Evolutionary conservation across 2,797 vertebrate species (phyloP), one percentile per base, ranked within the genome.

Genomic region (Calcarius lapponicus): DNA sequence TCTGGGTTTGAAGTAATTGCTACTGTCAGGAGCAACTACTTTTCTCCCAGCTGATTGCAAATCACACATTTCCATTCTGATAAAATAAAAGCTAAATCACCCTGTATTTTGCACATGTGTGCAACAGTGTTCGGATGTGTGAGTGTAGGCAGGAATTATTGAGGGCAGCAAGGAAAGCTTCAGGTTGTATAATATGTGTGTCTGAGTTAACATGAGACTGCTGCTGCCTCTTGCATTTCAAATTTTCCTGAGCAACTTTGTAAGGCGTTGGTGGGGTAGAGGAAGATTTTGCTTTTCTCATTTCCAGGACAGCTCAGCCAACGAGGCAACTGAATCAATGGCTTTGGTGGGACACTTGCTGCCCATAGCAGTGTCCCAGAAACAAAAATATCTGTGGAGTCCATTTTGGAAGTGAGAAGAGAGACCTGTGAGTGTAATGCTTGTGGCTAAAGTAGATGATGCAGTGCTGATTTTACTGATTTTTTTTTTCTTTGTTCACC

Each of bases 101-200:
- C 17, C 47, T 38, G 51, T 34, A 66, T 85, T 94, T 90, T 94
- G 43, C 40, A 80, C 31, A 51, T 1, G 1, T 29, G 70, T 88
- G 36, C 80, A 88, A 73, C 16, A 53, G 38, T n/a, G 19, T 75
- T 82, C 0, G 2, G 45, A 66, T 12, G 6, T 58, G 45, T 65
- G 71, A 82, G 50, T 34, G 56, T 51, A 70, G 70, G 69, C 40
- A 69, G 58, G 51, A 95, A 80, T 86, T 91, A 87, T 40, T 94
- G 73, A 90, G 76, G 94, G 81, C 42, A 90, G 67, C 28, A 54
- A 86, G 76, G 54, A 96, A 95, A 96, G 45, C 48, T 82, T 92
- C 79, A 87, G 28, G 61, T 72, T 96, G 86, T 90, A 88, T 91
- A 88, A 95, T 43, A 80, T 83, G 84, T 96, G 78, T 73, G 42